Conservation (phyloP, 2,797 vertebrate genomes). For the Rachycentron canadum region DNA sequence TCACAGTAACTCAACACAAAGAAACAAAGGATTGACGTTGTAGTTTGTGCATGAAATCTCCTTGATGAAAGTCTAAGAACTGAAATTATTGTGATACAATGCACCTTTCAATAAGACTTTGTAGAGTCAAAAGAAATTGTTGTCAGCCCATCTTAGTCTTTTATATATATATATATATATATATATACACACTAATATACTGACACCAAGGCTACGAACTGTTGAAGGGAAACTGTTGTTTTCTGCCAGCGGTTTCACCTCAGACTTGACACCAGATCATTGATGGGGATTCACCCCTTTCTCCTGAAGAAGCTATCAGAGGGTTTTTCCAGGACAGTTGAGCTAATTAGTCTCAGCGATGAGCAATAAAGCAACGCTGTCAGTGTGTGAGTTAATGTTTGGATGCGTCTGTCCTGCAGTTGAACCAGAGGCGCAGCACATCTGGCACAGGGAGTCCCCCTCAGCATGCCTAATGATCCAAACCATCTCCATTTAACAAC, state of each 20-base stretch:
- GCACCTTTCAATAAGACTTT: too few species aligned
- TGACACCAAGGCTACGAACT: background rate
- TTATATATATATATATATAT: too few species aligned
- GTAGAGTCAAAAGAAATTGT: too few species aligned
- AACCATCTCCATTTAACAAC: slow-evolving; percentile 35
- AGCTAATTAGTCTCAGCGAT: slow-evolving; percentile 65
- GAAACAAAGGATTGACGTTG: too few species aligned
- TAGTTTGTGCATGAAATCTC: too few species aligned
- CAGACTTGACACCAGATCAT: slow-evolving; percentile 2
- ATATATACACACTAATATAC: too few species aligned
- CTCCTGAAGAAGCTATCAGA: slow-evolving; percentile 32
- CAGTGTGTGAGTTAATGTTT: slow-evolving; percentile 43
- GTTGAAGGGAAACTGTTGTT: background rate
- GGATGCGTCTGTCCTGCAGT: slow-evolving; percentile 42
- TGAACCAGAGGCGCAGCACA: slow-evolving; percentile 50
- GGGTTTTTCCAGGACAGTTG: slow-evolving; percentile 32
- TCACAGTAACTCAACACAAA: too few species aligned
- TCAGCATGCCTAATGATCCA: slow-evolving; percentile 48
- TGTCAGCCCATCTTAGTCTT: background rate
- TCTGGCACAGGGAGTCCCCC: slow-evolving; percentile 58
- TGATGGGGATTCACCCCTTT: slow-evolving; percentile 44
- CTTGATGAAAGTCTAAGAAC: too few species aligned
- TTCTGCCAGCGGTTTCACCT: slow-evolving; percentile 2
- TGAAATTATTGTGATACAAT: too few species aligned
- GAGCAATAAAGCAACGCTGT: slow-evolving; percentile 47